phyloP scores from a whole-genome alignment of 2,797 vertebrate species.

The Telmatherina bonti region DNA sequence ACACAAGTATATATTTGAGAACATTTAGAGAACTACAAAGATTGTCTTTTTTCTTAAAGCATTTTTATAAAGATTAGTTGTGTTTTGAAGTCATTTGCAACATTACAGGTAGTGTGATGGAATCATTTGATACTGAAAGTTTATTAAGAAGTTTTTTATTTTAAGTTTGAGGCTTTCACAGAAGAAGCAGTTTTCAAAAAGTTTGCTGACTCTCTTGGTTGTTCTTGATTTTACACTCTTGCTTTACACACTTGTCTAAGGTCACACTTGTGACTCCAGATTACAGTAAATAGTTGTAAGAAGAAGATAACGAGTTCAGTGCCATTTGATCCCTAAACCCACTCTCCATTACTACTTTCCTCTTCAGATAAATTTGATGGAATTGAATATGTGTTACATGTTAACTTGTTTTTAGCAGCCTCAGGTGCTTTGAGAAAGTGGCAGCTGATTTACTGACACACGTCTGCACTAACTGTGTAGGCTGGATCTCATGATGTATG shows the following conservation, averaged over 20 bases:
- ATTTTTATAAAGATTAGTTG: not conserved
- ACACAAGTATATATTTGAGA: not conserved
- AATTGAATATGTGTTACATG: constrained; percentile 47
- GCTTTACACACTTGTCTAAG: no score
- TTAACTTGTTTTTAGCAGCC: constrained; percentile 55
- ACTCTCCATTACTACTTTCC: constrained; percentile 26
- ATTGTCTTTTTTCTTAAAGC: not conserved
- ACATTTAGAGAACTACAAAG: not conserved
- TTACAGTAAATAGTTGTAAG: not conserved
- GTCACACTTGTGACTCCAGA: constrained; percentile 33
- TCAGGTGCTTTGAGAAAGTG: constrained; percentile 70
- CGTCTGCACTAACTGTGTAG: constrained; percentile 15
- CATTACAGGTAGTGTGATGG: not conserved
- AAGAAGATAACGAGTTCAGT: not conserved
- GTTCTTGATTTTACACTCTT: not conserved
- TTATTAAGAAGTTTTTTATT: not conserved
- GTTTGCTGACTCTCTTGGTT: not conserved
- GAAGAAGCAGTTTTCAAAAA: not conserved
- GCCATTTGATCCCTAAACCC: not conserved
- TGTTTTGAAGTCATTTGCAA: not conserved
- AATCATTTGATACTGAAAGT: not conserved
- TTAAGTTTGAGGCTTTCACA: not conserved
- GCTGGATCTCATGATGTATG: not conserved
- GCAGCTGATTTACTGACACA: constrained; percentile 43
- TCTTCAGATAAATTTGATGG: constrained; percentile 54